Conservation (phyloP, 2,797 vertebrate species). For the Tachyglossus aculeatus region DNA sequence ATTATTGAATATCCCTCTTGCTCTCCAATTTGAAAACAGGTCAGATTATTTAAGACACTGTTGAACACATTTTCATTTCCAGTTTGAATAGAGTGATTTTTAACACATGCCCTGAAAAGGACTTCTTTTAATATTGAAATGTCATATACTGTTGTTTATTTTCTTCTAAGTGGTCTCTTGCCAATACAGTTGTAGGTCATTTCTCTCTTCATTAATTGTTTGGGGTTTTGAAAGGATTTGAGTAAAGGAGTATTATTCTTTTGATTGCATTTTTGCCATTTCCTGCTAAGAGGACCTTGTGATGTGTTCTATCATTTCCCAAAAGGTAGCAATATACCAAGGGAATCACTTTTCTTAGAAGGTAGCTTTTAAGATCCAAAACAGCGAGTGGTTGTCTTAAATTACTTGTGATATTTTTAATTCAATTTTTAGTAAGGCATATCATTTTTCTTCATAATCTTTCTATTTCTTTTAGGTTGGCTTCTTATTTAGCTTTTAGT, state of each 20-base stretch:
- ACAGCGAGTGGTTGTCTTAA: constrained; percentile 39
- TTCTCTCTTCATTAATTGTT: constrained; percentile 36
- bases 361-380: constrained; percentile 58
- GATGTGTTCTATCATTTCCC: constrained; percentile 44
- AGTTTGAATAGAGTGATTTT: background rate
- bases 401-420: constrained; percentile 58
- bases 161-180: constrained; percentile 44
- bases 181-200: constrained; percentile 27
- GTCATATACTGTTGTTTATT: constrained; percentile 36
- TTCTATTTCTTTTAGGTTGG: constrained; percentile 65
- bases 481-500: constrained; percentile 79
- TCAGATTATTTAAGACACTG: constrained; percentile 17
- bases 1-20: background rate
- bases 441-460: constrained; percentile 52
- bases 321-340: constrained; percentile 46
- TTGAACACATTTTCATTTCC: constrained; percentile 5
- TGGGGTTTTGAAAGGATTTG: constrained; percentile 49
- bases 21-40: constrained; percentile 7
- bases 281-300: constrained; percentile 44
- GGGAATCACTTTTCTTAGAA: constrained; percentile 53
- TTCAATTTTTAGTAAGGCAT: constrained; percentile 61
- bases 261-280: background rate
- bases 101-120: constrained; percentile 3
- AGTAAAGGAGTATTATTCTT: constrained; percentile 31
- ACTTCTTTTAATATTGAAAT: background rate